These are phyloP conservation scores for Rhopalosiphum nymphaeae DNA, from an alignment of 2,888 invertebrate species.

Conservation along the genomic window DNA sequence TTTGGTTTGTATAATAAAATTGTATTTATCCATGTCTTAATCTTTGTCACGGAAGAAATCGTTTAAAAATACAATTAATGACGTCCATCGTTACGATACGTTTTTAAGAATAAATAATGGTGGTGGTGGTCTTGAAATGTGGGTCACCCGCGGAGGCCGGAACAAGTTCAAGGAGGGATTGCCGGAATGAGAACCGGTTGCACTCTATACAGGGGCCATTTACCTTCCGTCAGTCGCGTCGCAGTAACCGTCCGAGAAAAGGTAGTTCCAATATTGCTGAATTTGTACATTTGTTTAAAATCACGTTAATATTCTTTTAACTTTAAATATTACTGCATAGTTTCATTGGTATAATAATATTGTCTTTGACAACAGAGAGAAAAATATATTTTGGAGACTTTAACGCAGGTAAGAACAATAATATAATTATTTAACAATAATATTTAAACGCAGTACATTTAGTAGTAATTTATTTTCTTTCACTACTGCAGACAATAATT, in stretches of 20 bases:
- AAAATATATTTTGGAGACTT: slow-evolving; percentile 43
- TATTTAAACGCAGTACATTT: not conserved
- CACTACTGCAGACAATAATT: not conserved
- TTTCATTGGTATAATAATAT: not conserved
- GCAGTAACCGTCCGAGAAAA: slow-evolving; percentile 39
- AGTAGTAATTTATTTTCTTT: not conserved
- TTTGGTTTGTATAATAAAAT: not conserved
- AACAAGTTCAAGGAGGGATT: slow-evolving; percentile 65
- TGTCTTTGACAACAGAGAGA: slow-evolving; percentile 14
- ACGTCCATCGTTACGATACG: not conserved
- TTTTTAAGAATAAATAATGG: not conserved
- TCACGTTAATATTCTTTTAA: not conserved
- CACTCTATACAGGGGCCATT: slow-evolving; percentile 60
- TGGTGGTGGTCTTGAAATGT: slow-evolving; percentile 51
- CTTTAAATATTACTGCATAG: not conserved
- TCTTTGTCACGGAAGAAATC: not conserved
- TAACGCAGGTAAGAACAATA: slow-evolving; percentile 46
- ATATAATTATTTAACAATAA: not conserved
- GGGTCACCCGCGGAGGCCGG: slow-evolving; percentile 57
- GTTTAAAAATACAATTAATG: slow-evolving; percentile 27
- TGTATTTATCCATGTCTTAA: not conserved
- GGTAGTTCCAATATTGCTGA: slow-evolving; percentile 14
- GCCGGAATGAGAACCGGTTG: slow-evolving; percentile 59
- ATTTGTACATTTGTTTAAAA: not conserved
- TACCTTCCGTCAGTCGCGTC: slow-evolving; percentile 63